Evolutionary conservation across 2,888 invertebrate genomes (phyloP).

Genomic region (Drosophila lacicola): DNA sequence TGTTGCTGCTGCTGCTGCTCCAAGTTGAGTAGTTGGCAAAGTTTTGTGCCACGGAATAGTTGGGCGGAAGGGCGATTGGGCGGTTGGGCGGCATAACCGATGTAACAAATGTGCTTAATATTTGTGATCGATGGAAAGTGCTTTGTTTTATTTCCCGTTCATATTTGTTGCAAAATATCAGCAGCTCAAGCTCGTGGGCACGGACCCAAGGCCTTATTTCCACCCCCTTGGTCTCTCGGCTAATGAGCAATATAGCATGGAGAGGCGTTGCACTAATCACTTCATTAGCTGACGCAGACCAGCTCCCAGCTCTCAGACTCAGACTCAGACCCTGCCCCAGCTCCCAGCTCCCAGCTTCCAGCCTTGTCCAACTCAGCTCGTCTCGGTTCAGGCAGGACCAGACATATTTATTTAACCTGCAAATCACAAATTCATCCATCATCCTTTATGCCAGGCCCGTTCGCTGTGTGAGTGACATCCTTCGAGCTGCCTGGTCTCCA

Average conservation of each 20-base stretch:
- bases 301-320: not conserved
- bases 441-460: constrained; percentile 65
- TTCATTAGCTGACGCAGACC: constrained; percentile 67
- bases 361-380: constrained; percentile 18
- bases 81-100: constrained; percentile 32
- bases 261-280: constrained; percentile 81
- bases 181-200: constrained; percentile 41
- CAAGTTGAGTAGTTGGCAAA: constrained; percentile 49
- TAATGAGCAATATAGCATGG: constrained; percentile 70
- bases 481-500: constrained; percentile 41
- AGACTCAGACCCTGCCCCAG: constrained; percentile 2
- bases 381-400: constrained; percentile 21
- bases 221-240: not conserved
- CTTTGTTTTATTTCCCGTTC: constrained; percentile 71
- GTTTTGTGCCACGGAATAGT: constrained; percentile 42
- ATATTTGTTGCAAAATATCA: constrained; percentile 26
- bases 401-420: constrained; percentile 81
- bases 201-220: not conserved
- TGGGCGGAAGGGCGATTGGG: constrained; percentile 40
- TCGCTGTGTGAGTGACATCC: constrained; percentile 60
- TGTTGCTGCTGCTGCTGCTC: not conserved
- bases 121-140: constrained; percentile 82
- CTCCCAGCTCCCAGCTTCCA: constrained; percentile 6
- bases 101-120: constrained; percentile 82
- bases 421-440: constrained; percentile 82